phyloP scores from a whole-genome alignment of 1,140 invertebrate species.

The Aphis craccivora region DNA sequence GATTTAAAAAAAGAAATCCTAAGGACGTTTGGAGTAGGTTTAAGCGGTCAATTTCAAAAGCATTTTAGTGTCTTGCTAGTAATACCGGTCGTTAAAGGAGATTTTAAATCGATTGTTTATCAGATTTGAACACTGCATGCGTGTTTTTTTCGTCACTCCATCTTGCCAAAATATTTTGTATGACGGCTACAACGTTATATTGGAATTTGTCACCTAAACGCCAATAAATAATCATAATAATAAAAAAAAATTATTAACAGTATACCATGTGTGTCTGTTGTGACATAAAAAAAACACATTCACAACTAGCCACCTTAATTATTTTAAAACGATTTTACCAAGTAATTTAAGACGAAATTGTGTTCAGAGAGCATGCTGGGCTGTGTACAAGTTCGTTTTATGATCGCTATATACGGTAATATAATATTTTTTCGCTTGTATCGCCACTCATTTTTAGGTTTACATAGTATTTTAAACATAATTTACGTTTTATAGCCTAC shows the following conservation, averaged over 20 bases:
- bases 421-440: background rate
- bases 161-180: constrained; percentile 29
- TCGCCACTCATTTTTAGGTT: background rate
- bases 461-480: constrained; percentile 30
- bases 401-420: constrained; percentile 3
- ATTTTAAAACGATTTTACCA: constrained; percentile 13
- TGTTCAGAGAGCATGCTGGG: background rate
- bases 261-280: background rate
- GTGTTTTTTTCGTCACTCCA: background rate
- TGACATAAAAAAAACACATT: background rate
- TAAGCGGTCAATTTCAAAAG: constrained; percentile 42
- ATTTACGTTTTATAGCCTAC: constrained; percentile 36
- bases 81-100: constrained; percentile 28
- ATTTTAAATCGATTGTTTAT: constrained; percentile 27
- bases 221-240: constrained; percentile 1
- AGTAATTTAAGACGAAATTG: background rate
- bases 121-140: background rate
- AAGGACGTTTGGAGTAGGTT: background rate
- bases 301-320: background rate
- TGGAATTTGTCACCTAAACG: constrained; percentile 46
- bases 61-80: constrained; percentile 12
- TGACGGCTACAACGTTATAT: background rate
- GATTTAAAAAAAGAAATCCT: background rate
- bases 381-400: constrained; percentile 39
- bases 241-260: constrained; percentile 4